Evolutionary conservation across 2,797 vertebrate species (phyloP), one percentile per base, ranked within the genome.

Genomic region (Pipistrellus pipistrellus): DNA sequence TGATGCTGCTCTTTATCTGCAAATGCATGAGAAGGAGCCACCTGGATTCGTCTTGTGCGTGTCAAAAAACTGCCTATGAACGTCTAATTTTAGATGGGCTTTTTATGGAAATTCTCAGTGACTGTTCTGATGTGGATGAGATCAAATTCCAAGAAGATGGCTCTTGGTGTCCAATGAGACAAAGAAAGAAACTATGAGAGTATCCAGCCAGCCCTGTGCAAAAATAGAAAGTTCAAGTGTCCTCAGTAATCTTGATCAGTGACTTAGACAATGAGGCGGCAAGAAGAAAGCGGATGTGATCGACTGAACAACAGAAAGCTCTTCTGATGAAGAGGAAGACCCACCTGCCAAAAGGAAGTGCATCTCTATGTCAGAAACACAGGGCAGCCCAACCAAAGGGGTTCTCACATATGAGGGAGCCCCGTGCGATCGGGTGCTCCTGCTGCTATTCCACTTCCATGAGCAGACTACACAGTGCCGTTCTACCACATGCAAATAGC

Each of bases 1-100:
- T 35, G 99, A 99, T 81, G 99, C 99, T 51, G 99, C 99, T 69
- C 98, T 99, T 81, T 99, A 99, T 98, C 98, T 99, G 68, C 99
- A 99, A 98, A 99, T 99, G 99, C 99, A 99, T 90, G 99, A 99
- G 93, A 99, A 99, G 98, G 99, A 99, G 69, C 99, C 53, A 99
- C 99, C 20, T 99, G 99, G 99, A 99, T 99, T 97, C 99, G 99
- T 97, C 99, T 99, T 17, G 99, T 99, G 51, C 99, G 99, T 95
- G 99, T 99, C 98, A 99, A 99, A 98, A 99, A 97, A 99, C 99
- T 91, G 98, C 99, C 21, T 99, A 99, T 0, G 99, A 99, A 95
- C 99, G 99, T 96, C 98, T 99, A 4, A 99, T 99, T 96, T 98
- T 99, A 66, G 99, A 99, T 88, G 99, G 99, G n/a, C 98, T 99